A percentile compares a stretch with the other conserved stretches of the same genome.
These are phyloP conservation scores for Phyllostomus hastatus DNA, from an alignment of 2,113 vertebrate genomes.

Conservation along the genomic window DNA sequence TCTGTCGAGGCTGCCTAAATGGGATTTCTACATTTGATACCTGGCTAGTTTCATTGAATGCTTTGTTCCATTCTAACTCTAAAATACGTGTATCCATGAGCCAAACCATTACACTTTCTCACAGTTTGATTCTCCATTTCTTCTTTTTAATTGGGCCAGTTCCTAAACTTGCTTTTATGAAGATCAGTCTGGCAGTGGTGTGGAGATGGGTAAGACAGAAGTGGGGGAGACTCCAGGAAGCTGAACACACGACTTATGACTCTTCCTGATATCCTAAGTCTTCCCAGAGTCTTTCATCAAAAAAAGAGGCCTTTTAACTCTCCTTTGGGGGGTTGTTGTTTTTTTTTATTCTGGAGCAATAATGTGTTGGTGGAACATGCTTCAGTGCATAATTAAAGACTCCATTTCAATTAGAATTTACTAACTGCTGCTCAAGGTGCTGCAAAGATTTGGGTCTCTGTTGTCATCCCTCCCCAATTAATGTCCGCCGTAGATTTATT, in stretches of 20 bases:
- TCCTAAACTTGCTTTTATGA: not conserved
- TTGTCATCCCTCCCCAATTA: slow-evolving; percentile 33
- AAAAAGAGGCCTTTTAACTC: not conserved
- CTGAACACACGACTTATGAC: not conserved
- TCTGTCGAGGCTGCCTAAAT: not conserved
- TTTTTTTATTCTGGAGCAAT: slow-evolving; percentile 9
- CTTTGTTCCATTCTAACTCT: not conserved
- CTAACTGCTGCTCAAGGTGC: not conserved
- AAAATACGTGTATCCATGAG: not conserved
- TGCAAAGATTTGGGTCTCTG: slow-evolving; percentile 1
- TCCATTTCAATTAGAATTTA: slow-evolving; percentile 42
- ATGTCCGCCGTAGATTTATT: slow-evolving; percentile 46
- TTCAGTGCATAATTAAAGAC: slow-evolving; percentile 44
- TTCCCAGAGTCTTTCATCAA: slow-evolving; percentile 22
- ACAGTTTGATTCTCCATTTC: not conserved
- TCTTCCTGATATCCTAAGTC: not conserved
- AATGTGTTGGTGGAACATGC: not conserved
- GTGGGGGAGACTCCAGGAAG: not conserved
- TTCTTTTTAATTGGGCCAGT: not conserved
- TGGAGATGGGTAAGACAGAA: not conserved
- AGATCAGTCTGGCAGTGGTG: not conserved
- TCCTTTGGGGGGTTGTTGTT: not conserved
- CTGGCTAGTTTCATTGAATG: not conserved
- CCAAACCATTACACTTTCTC: not conserved
- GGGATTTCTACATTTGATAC: not conserved